Base-by-base conservation (phyloP, 92 coral and sea anemone species). In the Epizoanthus illoricatus region DNA sequence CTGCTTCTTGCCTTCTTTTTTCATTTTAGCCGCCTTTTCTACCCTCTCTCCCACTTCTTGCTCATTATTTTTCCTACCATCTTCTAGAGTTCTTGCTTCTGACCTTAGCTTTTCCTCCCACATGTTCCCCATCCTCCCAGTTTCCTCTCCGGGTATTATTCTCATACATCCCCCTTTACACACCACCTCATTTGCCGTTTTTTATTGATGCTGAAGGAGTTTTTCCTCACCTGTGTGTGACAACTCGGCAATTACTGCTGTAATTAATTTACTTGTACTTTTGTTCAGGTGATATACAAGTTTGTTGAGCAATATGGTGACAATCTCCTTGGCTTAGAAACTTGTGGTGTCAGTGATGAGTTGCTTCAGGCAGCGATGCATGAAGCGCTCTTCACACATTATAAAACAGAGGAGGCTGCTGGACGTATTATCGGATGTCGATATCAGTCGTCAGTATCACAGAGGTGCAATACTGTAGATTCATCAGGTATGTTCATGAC, bases 351-450 rank as follows among this genome's bases (percentile, higher is more conserved):
- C 56, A 65, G 84, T 64, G 97, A 90, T 2, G 85, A 84, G 24
- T 63, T 84, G 65, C 84, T 90, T 36, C 61, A 68, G 36, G 76
- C 64, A 15, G 63, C 87, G 11, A 13, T 93, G 60, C 92, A 89
- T 57, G 88, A 80, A 9, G 62, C 63, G 2, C 63, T 89, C 3
- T 75, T 60, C 24, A 79, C 89, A 73, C 89, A 79, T 75, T 87
- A 84, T 42, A 75, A 67, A 74, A 70, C 71, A 39, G 82, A 80
- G 90, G 86, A 85, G 79, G 86, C 79, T 59, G 86, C 86, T 23
- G 87, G 90, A 8, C 89, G 49, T 47, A 79, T 91, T 61, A 80
- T 75, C 41, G 90, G 94, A 8, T 95, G 98, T 69, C 92, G 93
- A 54, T 85, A 84, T 80, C 87, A 88, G 59, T 84, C 89, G 6